These are phyloP conservation scores for Conus betulinus DNA, from an alignment of 1,140 invertebrate genomes.

Conservation along the genomic window DNA sequence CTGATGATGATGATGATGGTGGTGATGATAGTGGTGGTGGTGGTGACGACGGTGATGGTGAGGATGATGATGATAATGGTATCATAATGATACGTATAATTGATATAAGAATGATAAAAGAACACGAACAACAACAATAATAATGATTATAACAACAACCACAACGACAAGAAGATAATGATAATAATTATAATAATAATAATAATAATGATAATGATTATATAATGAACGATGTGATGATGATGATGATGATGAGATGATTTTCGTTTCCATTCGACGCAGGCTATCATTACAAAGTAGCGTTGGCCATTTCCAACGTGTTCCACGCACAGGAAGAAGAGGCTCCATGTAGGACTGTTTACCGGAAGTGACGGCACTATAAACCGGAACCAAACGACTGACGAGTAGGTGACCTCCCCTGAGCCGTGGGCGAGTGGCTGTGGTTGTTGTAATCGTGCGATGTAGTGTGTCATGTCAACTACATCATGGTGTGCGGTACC, in stretches of 20 bases:
- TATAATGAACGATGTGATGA: background rate
- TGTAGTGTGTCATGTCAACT: too few relatives aligned
- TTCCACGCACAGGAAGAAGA: constrained; percentile 36
- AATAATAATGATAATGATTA: background rate
- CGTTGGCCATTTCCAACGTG: constrained; percentile 47
- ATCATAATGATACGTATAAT: too few relatives aligned
- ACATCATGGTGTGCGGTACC: too few relatives aligned
- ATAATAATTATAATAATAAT: background rate
- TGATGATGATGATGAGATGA: background rate
- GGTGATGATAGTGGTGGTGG: too few relatives aligned
- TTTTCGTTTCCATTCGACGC: background rate
- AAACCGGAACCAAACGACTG: constrained; percentile 36
- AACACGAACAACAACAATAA: too few relatives aligned
- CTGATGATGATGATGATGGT: too few relatives aligned
- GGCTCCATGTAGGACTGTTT: constrained; percentile 54
- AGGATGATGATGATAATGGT: too few relatives aligned
- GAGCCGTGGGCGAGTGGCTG: too few relatives aligned
- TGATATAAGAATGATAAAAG: too few relatives aligned
- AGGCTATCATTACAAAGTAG: constrained; percentile 62
- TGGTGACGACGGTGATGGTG: too few relatives aligned
- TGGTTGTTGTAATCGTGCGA: too few relatives aligned
- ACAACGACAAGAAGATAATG: background rate
- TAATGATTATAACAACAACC: too few relatives aligned
- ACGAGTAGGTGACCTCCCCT: constrained; percentile 43
- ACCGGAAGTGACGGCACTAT: constrained; percentile 52